These are phyloP conservation scores for Congeria kusceri DNA, from an alignment of 2,888 invertebrate genomes.

Conservation along the genomic window DNA sequence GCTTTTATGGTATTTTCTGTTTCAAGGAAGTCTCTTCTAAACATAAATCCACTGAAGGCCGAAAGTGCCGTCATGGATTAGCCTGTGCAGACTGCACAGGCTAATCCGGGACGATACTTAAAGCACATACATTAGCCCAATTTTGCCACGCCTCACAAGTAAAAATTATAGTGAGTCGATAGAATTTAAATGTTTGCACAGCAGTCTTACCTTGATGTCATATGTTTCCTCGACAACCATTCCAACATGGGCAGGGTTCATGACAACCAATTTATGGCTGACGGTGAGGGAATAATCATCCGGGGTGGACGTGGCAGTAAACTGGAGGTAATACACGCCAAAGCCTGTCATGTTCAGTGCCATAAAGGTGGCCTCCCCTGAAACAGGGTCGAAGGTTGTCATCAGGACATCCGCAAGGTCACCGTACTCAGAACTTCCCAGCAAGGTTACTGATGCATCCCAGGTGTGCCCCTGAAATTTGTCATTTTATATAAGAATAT, in stretches of 20 bases:
- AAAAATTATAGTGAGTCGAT: too few species aligned
- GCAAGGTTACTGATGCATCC: constrained; percentile 49
- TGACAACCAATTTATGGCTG: constrained; percentile 44
- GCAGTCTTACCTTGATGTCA: background rate
- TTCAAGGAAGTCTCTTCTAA: too few species aligned
- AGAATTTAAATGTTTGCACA: too few species aligned
- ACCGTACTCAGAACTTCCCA: constrained; percentile 53
- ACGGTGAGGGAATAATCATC: constrained; percentile 37
- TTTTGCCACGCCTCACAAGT: too few species aligned
- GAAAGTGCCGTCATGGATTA: too few species aligned
- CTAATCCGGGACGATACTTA: too few species aligned
- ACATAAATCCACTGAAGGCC: too few species aligned
- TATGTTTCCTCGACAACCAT: constrained; percentile 58
- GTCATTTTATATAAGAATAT: background rate
- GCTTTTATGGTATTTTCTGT: too few species aligned
- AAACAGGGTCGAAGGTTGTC: constrained; percentile 56
- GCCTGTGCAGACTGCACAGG: too few species aligned
- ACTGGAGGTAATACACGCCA: constrained; percentile 63
- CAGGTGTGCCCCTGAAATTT: constrained; percentile 67
- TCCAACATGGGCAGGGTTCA: constrained; percentile 49
- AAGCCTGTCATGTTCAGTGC: constrained; percentile 63
- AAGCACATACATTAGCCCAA: too few species aligned
- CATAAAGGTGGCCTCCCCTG: constrained; percentile 62
- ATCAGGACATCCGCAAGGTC: constrained; percentile 49
- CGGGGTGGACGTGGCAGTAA: constrained; percentile 64